These are phyloP conservation scores for Nomada hirtipes DNA, from an alignment of 2,888 invertebrate species.

Conservation along the genomic window DNA sequence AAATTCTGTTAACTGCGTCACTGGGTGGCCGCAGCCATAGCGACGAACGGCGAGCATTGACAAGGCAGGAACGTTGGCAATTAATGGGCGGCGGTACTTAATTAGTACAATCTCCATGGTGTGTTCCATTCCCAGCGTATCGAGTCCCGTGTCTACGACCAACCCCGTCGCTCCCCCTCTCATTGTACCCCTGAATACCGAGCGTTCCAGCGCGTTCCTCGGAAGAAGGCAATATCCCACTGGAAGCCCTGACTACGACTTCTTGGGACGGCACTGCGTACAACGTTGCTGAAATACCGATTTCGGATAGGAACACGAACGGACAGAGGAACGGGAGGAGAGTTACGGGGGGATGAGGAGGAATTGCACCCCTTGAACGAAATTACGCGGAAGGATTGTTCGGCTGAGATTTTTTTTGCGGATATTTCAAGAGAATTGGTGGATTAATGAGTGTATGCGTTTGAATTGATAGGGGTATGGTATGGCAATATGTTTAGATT, in stretches of 20 bases:
- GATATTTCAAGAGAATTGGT: too few species aligned
- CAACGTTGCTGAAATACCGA: constrained; percentile 43
- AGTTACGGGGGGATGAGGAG: background rate
- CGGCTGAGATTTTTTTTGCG: too few species aligned
- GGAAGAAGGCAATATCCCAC: constrained; percentile 61
- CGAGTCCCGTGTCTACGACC: constrained; percentile 38
- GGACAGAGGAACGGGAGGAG: background rate
- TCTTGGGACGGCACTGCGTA: constrained; percentile 16
- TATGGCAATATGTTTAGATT: too few species aligned
- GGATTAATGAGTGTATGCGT: too few species aligned
- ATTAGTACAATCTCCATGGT: constrained; percentile 68
- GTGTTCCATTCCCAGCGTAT: constrained; percentile 55
- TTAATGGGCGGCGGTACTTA: constrained; percentile 67
- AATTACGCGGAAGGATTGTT: too few species aligned
- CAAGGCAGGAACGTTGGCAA: constrained; percentile 69
- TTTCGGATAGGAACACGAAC: constrained; percentile 1
- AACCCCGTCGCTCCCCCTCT: constrained; percentile 28
- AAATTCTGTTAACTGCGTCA: constrained; percentile 66
- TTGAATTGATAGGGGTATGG: too few species aligned
- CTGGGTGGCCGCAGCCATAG: constrained; percentile 44
- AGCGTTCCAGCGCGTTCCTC: constrained; percentile 52
- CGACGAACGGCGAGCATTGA: constrained; percentile 60
- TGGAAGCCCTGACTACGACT: constrained; percentile 34
- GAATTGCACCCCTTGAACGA: too few species aligned
- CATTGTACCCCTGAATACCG: constrained; percentile 52